Evolutionary conservation across 2,888 invertebrate genomes (phyloP).

Genomic region (Pogonocherus hispidulus): DNA sequence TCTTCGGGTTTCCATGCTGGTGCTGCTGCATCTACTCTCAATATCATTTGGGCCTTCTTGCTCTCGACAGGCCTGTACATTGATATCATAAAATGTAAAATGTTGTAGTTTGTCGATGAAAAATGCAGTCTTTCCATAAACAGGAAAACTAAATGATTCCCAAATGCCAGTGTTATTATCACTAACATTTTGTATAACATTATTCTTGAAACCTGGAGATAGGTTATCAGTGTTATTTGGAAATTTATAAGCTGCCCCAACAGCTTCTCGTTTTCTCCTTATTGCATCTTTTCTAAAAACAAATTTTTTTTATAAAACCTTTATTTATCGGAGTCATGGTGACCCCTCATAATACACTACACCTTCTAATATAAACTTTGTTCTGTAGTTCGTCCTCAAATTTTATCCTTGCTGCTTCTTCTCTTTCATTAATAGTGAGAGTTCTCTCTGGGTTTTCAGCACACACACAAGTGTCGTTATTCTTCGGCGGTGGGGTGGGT

Average conservation of each 20-base stretch:
- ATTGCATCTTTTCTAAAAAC: conserved; percentile 14
- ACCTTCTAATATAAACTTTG: conserved; percentile 75
- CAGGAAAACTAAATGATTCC: conserved; percentile 57
- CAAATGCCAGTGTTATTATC: conserved; percentile 57
- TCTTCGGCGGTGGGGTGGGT: conserved; percentile 42
- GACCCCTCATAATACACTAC: not conserved
- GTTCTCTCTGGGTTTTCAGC: conserved; percentile 43
- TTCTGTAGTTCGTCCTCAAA: conserved; percentile 90
- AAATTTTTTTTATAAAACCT: not conserved
- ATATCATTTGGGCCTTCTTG: conserved; percentile 70
- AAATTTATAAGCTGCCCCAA: conserved; percentile 30
- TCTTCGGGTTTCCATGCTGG: conserved; percentile 68
- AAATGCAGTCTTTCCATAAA: conserved; percentile 67
- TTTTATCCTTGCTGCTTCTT: conserved; percentile 75
- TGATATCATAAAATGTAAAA: conserved; percentile 83
- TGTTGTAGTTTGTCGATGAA: conserved; percentile 79
- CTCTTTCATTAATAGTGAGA: conserved; percentile 68
- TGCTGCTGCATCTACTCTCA: conserved; percentile 71
- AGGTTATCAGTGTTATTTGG: conserved; percentile 40
- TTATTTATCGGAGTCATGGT: not conserved
- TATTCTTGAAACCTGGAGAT: conserved; percentile 38
- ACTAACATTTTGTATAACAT: conserved; percentile 53
- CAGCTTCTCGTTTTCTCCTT: conserved; percentile 19
- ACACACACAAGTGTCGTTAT: conserved; percentile 49
- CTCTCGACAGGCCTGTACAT: conserved; percentile 84